Base-by-base conservation (phyloP, 2,797 vertebrate species). In the Pangasius mekongensis region DNA sequence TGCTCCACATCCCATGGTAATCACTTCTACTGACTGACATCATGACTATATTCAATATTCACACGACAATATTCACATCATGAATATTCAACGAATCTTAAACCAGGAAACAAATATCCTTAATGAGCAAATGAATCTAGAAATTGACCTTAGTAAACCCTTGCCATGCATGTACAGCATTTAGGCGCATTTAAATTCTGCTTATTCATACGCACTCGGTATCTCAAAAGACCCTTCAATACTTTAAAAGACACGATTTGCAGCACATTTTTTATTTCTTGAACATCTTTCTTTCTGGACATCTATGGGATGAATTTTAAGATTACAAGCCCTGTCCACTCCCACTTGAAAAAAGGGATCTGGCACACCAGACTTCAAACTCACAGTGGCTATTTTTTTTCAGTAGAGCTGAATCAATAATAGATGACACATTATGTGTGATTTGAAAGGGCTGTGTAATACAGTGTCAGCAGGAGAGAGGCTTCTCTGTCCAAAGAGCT, bases 371-470 rank as follows among this genome's bases (percentile, higher is more conserved):
- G 74, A 73, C 92, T 93, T 92, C 93, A 91, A 94, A 92, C 91
- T 93, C 92, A 92, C 91, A 93, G 90, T 94, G 94, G 95, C 93
- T 94, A 95, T 94, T 64, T 83, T 93, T 93, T 93, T 95, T 93
- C 93, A 93, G 94, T 92, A 66, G 84, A 92, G 90, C 71, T 91
- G 74, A 90, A 92, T 96, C 94, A 96, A 96, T 96, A 96, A 96
- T 95, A 93, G 90, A 95, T 95, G 92, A 95, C 88, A 94, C 93
- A 94, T 95, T 95, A 95, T 89, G 94, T 93, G 92, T 91, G 88
- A 94, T 95, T 94, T 94, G 92, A 90, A 93, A 94, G 91, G 93
- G 88, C 83, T 89, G 91, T 91, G 91, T 93, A 92, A 93, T 92
- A 93, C 90, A 84, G 91, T 90, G 92, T 93, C 91, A 90, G 84